Base-by-base conservation (phyloP, 2,888 invertebrate genomes). In the Harpalus rufipes region DNA sequence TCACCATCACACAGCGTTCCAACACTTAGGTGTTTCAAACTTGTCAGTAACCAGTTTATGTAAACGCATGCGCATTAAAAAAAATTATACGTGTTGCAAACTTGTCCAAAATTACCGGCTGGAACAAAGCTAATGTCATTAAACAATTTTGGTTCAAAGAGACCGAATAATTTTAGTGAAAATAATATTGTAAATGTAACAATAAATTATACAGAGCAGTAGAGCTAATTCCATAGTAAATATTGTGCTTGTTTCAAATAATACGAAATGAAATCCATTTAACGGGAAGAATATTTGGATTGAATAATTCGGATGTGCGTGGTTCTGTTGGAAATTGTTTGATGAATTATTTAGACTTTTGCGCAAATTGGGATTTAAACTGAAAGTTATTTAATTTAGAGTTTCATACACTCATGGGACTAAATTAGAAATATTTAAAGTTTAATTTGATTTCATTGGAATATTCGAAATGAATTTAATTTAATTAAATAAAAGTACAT, bases 331-430 rank as follows among this genome's bases (percentile, higher is more conserved):
- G 68, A 68, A 32, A 68, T 68, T 68, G 39, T 68, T 68, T 68
- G 68, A 68, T 68, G n/a, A 39, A 68, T 68, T 68, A 68, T 68
- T 41, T 68, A 68, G 39, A 68, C 32, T 39, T 68, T 39, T 68
- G 68, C 32, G 68, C 12, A 68, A 68, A 68, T 39, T 68, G 68
- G 68, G 14, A 39, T 68, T 68, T 68, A 7, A 68, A 68, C 39
- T 39, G 68, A 39, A 68, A 68, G 68, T 68, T 68, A 68, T 68
- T 68, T 68, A 68, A 68, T 68, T 39, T 68, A n/a, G 68, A 68
- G 39, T 39, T 68, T 68, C 14, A 68, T 68, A 68, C 14, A 68
- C 68, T 39, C 68, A 39, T 68, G 68, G 39, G 39, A 39, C 68
- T 68, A 39, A 68, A 68, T 68, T 39, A 68, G 68, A 68, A 68